Evolutionary conservation across 2,113 vertebrate species (phyloP).

Genomic region (Arizona elegans): DNA sequence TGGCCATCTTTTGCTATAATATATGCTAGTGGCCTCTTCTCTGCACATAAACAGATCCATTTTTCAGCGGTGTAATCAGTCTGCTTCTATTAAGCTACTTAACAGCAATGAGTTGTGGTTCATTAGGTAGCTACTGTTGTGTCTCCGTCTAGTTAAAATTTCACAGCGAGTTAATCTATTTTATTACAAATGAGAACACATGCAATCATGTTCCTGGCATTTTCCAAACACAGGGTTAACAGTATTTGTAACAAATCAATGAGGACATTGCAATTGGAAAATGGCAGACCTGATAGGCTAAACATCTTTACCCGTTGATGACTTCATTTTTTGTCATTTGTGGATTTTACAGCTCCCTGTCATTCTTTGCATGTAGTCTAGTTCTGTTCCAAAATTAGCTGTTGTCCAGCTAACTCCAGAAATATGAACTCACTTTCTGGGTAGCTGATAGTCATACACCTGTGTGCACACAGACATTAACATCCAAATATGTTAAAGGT

Average conservation of each 20-base stretch:
- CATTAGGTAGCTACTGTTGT: slow-evolving; percentile 81
- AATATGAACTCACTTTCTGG: not conserved
- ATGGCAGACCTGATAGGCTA: slow-evolving; percentile 57
- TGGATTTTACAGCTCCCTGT: slow-evolving; percentile 53
- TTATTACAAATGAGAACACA: slow-evolving; percentile 79
- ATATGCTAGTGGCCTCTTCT: slow-evolving; percentile 48
- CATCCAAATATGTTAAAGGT: not conserved
- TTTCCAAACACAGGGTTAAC: slow-evolving; percentile 76
- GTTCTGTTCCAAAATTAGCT: slow-evolving; percentile 28
- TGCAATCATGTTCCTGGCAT: slow-evolving; percentile 69
- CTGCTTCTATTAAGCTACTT: slow-evolving; percentile 78
- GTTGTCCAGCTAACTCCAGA: not conserved
- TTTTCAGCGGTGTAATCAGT: slow-evolving; percentile 75
- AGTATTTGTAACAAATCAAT: slow-evolving; percentile 70
- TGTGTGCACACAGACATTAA: not conserved
- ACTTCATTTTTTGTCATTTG: slow-evolving; percentile 65
- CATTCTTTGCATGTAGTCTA: slow-evolving; percentile 41
- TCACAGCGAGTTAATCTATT: slow-evolving; percentile 79
- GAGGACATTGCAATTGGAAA: slow-evolving; percentile 65
- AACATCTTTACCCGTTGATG: slow-evolving; percentile 55
- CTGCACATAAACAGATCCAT: slow-evolving; percentile 69
- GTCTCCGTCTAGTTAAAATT: slow-evolving; percentile 75
- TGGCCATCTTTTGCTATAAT: slow-evolving; percentile 43
- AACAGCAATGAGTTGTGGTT: slow-evolving; percentile 73
- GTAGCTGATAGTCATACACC: not conserved